Percentiles rank a stretch among this genome's conserved stretches.
These are phyloP conservation scores for Coboldia fuscipes DNA, from an alignment of 1,140 invertebrate genomes.

Conservation along the genomic window DNA sequence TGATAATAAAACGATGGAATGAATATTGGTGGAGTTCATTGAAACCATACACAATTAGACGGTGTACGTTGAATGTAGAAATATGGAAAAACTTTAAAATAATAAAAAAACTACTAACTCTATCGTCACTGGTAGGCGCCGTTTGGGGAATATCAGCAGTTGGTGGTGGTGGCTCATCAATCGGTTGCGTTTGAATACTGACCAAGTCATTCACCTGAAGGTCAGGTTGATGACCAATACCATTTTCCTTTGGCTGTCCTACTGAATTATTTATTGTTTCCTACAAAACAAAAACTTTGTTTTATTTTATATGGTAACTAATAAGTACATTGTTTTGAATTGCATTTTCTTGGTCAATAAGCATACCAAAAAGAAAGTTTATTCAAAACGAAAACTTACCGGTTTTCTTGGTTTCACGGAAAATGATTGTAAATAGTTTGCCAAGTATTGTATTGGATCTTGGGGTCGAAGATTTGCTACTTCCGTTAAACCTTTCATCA, in stretches of 20 bases:
- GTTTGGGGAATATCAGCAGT: slow-evolving; percentile 29
- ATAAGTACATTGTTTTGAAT: slow-evolving; percentile 7
- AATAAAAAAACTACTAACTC: slow-evolving; percentile 23
- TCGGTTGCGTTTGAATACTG: not conserved
- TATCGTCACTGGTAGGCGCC: slow-evolving; percentile 33
- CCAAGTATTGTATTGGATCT: slow-evolving; percentile 63
- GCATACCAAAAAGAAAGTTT: not conserved
- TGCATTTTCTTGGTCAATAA: slow-evolving; percentile 7
- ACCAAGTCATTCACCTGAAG: too few species aligned
- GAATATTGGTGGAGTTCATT: too few species aligned
- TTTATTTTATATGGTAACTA: slow-evolving; percentile 15
- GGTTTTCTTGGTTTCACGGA: slow-evolving; percentile 22
- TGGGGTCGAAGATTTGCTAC: slow-evolving; percentile 57
- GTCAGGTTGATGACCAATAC: too few species aligned
- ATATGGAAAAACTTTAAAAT: not conserved
- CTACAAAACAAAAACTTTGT: too few species aligned
- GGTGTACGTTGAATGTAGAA: too few species aligned
- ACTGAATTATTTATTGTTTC: too few species aligned
- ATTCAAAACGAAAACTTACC: not conserved
- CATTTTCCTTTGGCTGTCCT: not conserved
- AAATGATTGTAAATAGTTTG: slow-evolving; percentile 59
- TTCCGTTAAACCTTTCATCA: slow-evolving; percentile 69
- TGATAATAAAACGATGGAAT: not conserved
- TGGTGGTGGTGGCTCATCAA: not conserved
- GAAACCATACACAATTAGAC: too few species aligned